Conservation (phyloP, 2,888 invertebrate species). For the Ormyrus labotus region DNA sequence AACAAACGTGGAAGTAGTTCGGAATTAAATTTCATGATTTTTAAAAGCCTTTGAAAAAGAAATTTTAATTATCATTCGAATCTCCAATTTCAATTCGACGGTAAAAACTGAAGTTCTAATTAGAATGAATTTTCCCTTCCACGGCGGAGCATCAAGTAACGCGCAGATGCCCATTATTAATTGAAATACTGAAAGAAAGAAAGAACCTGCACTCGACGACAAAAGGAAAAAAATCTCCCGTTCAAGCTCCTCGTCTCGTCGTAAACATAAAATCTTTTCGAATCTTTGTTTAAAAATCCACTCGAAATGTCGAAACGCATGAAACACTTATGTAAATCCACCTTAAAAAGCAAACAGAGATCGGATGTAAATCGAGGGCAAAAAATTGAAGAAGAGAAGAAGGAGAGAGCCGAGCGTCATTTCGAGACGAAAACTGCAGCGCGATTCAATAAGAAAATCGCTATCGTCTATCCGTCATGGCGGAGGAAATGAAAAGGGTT, state of each 20-base stretch:
- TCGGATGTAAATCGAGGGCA: background rate
- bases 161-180: conserved; percentile 1
- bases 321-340: conserved; percentile 36
- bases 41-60: too few relatives aligned
- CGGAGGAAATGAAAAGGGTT: conserved; percentile 43
- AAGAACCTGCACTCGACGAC: background rate
- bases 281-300: conserved; percentile 53
- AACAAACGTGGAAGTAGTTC: too few relatives aligned
- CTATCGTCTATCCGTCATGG: conserved; percentile 20
- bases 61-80: conserved; percentile 8
- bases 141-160: background rate
- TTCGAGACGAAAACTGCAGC: conserved; percentile 31
- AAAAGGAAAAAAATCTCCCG: conserved; percentile 23
- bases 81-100: too few relatives aligned
- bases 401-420: conserved; percentile 30
- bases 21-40: too few relatives aligned
- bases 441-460: conserved; percentile 50
- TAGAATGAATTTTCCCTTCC: conserved; percentile 27
- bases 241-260: conserved; percentile 18
- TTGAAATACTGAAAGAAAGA: background rate
- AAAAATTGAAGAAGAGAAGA: background rate
- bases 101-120: background rate
- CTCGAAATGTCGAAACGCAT: conserved; percentile 41
- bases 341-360: conserved; percentile 36
- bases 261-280: conserved; percentile 48